Evolutionary conservation across 2,797 vertebrate species (phyloP), one percentile per base, ranked within the genome.

Genomic region (Pyrocephalus nanus): DNA sequence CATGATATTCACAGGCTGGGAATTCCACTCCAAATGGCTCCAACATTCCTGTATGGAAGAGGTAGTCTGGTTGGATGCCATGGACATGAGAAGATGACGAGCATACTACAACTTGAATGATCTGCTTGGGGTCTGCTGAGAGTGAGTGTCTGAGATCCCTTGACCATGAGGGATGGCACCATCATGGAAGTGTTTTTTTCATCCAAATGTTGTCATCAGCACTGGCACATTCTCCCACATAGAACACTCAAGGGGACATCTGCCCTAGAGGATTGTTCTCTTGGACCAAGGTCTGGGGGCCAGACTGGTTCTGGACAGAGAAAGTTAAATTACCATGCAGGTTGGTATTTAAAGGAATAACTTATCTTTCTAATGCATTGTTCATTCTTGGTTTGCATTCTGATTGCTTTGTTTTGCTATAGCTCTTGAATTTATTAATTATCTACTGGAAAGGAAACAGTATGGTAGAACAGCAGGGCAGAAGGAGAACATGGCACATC

Each of bases 131-230:
- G 6, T 20, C 16, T n/a, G 38, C 45, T 50, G 75, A 67, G 60
- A 18, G 18, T 3, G 13, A 42, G 12, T 18, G 25, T 50, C 10
- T 4, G 75, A 38, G 19, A 51, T 27, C 16, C 34, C 55, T 47
- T 80, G 43, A 3, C 40, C 3, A 0, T 29, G 16, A 34, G 36
- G 8, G 11, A 14, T 48, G 23, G 13, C 58, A 25, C 26, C 60
- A 48, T 15, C 40, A 7, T 0, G 1, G 25, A 83, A 86, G 15
- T 1, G 0, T 6, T 61, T 15, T 32, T 27, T 92, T 72, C 66
- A 36, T 70, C 40, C 26, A 67, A 48, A 65, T 0, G 0, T 47
- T 55, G 12, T 67, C 4, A 2, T 65, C 21, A 15, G 21, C 9
- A 10, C 27, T 75, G 64, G 16, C 20, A 30, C 0, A 0, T 69